Evolutionary conservation across 2,113 vertebrate species (phyloP).

Genomic region (Platysteira castanea): DNA sequence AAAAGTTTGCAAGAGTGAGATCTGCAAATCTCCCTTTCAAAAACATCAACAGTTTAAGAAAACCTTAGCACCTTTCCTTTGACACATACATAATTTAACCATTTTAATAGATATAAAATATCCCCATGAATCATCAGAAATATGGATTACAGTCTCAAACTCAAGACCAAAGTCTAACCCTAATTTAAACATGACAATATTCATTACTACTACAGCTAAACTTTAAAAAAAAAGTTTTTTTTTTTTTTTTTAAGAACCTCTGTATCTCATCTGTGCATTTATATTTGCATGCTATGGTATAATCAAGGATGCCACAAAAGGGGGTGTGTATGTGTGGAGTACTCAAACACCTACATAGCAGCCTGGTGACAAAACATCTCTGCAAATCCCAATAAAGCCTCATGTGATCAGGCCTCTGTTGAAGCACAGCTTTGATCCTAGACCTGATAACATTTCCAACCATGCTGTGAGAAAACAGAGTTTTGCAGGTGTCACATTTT

Average conservation of each 20-base stretch:
- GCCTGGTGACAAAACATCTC: background rate
- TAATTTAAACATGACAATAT: background rate
- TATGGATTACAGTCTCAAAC: background rate
- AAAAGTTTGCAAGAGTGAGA: background rate
- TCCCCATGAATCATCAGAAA: background rate
- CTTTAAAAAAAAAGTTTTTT: background rate
- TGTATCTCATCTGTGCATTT: background rate
- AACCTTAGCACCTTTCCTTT: background rate
- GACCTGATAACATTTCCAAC: background rate
- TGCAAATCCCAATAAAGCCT: conserved; percentile 11
- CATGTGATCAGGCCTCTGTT: background rate
- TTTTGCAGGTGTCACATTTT: background rate
- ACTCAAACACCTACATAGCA: background rate
- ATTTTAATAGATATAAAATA: background rate
- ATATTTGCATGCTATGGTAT: background rate
- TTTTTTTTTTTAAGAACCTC: background rate
- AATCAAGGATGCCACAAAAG: background rate
- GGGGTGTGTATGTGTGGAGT: background rate
- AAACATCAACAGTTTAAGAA: background rate
- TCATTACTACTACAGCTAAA: background rate
- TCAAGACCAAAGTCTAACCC: background rate
- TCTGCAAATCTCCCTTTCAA: background rate
- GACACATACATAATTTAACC: background rate
- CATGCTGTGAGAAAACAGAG: background rate
- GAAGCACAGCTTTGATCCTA: background rate